Evolutionary conservation across 2,797 vertebrate genomes (phyloP), one percentile per base, ranked within the genome.

Genomic region (Labroides dimidiatus): DNA sequence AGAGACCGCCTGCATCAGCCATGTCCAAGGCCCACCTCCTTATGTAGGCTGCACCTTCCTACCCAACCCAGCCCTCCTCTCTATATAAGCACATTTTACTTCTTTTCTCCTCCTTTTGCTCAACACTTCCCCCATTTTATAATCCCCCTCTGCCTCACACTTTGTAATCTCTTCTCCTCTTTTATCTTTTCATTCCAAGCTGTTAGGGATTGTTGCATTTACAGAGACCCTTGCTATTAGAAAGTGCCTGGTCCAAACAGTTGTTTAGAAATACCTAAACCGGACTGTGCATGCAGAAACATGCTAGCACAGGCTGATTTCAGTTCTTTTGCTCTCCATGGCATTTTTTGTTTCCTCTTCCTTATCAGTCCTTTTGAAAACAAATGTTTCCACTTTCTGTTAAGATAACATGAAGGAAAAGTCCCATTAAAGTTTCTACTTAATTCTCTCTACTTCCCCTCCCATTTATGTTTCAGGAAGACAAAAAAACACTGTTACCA

Each of bases 1-100:
- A 75, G 84, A 91, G 89, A 79, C 89, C 72, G 85, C 86, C 88
- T 82, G 82, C 88, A 80, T 81, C 77, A 79, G 69, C 83, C 79
- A 82, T 84, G 85, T 91, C 82, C 70, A 82, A 73, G 77, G 63
- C 78, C 84, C 85, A 77, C 91, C 88, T 87, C 82, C 70, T 66
- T 52, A 41, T 83, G 30, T 58, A 56, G 63, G 70, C 81, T 69
- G 73, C 53, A 69, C 88, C 80, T 84, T 86, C 82, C 74, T 79
- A 19, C 6, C 44, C 16, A 61, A 73, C 52, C 41, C 19, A n/a
- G 36, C 30, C 72, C 76, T 82, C 78, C 78, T 78, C 61, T 84
- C 84, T 81, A 69, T 84, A 87, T 84, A 86, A 86, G 85, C 76
- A 78, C 82, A 88, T 89, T 83, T 89, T 73, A 68, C 72, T 78